Evolutionary conservation across 2,797 vertebrate genomes (phyloP).

Genomic region (Tiaroga cobitis): DNA sequence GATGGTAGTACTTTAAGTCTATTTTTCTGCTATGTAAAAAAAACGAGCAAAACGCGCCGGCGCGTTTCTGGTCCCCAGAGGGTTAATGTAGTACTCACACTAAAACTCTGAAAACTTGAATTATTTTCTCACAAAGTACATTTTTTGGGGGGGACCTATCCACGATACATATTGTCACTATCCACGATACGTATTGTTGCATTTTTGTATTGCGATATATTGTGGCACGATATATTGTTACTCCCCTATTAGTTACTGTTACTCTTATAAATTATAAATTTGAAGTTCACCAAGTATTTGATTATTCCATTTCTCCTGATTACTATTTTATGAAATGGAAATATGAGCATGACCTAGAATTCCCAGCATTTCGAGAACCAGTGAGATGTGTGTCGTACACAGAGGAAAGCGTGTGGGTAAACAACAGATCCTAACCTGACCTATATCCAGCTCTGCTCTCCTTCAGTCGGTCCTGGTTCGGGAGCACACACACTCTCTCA

Average conservation of each 20-base stretch:
- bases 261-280: background rate
- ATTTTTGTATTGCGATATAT: too few species aligned
- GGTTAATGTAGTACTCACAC: too few species aligned
- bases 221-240: too few species aligned
- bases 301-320: background rate
- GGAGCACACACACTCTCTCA: background rate
- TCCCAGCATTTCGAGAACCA: background rate
- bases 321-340: background rate
- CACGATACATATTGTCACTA: too few species aligned
- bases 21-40: too few species aligned
- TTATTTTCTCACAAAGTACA: too few species aligned
- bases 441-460: background rate
- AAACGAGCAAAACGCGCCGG: too few species aligned
- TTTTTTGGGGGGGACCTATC: too few species aligned
- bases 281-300: background rate
- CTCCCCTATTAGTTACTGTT: background rate
- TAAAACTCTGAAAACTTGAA: too few species aligned
- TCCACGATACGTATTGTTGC: too few species aligned
- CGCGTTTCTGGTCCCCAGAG: too few species aligned
- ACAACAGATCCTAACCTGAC: background rate
- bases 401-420: background rate
- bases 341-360: background rate
- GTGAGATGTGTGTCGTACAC: background rate
- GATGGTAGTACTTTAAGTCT: too few species aligned
- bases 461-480: background rate